Evolutionary conservation across 1,140 invertebrate species (phyloP).

Genomic region (Dryas iulia): DNA sequence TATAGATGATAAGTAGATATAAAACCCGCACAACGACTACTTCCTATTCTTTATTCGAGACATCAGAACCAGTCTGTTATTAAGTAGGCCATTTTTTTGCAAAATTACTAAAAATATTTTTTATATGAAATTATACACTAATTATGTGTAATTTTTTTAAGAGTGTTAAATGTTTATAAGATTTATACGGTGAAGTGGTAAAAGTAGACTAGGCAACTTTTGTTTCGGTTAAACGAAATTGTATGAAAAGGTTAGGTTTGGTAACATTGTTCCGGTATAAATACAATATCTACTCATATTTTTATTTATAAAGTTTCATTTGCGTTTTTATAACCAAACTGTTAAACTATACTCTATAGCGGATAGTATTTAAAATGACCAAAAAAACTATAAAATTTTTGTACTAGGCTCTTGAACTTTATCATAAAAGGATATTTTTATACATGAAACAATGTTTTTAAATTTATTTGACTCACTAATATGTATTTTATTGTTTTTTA

Average conservation of each 20-base stretch:
- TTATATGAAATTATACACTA: neutral
- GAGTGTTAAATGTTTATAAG: neutral
- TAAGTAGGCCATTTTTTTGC: neutral
- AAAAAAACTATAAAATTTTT: neutral
- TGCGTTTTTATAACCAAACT: no score
- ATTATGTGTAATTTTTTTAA: no score
- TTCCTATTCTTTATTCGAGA: conserved; percentile 40
- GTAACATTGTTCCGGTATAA: no score
- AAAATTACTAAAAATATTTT: neutral
- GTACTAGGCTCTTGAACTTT: neutral
- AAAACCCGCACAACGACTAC: conserved; percentile 24
- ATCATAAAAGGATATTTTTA: neutral
- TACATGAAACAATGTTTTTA: neutral
- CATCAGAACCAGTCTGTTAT: neutral
- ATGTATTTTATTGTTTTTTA: neutral
- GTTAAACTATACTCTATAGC: no score
- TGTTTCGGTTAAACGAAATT: neutral
- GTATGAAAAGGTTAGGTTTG: neutral
- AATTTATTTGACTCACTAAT: neutral
- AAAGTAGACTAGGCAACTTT: neutral
- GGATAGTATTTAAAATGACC: no score
- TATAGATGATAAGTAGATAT: conserved; percentile 11
- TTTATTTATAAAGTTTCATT: no score
- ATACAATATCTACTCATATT: no score
- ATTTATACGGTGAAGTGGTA: neutral